Conservation (phyloP, 1,140 invertebrate species). For the Dolichoris vasculosae region DNA sequence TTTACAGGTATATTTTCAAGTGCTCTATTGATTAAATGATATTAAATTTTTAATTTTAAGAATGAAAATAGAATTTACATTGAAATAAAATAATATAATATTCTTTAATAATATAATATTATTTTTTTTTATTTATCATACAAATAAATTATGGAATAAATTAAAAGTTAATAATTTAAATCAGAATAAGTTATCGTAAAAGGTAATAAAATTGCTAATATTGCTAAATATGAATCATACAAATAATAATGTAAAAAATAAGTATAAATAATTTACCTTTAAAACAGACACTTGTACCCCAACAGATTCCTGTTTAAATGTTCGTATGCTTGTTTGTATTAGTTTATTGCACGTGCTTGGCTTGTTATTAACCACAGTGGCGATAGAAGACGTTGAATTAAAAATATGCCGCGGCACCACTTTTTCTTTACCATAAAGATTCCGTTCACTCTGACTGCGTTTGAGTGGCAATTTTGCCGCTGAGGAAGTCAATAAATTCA, state of each 20-base stretch:
- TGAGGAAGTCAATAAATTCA: conserved; percentile 63
- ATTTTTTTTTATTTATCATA: too few species aligned
- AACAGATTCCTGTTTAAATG: conserved; percentile 63
- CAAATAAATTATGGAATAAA: too few species aligned
- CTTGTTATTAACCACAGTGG: conserved; percentile 71
- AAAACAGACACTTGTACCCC: conserved; percentile 68
- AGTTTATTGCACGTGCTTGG: conserved; percentile 69
- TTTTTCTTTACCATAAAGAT: conserved; percentile 63
- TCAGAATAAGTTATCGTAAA: too few species aligned
- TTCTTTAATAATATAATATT: too few species aligned
- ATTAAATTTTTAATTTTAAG: too few species aligned
- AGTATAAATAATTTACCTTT: conserved; percentile 21
- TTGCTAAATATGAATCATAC: background rate
- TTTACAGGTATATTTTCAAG: too few species aligned
- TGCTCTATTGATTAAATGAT: too few species aligned
- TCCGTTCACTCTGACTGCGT: conserved; percentile 71
- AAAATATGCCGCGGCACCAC: conserved; percentile 62
- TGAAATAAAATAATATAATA: too few species aligned
- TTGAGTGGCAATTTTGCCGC: conserved; percentile 59
- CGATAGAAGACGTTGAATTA: conserved; percentile 70
- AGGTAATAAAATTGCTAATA: background rate
- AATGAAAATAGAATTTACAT: too few species aligned
- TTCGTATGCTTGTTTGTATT: conserved; percentile 67
- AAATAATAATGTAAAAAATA: background rate
- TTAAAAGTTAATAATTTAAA: too few species aligned